phyloP scores from a whole-genome alignment of 2,797 vertebrate species.

The Nasua narica region DNA sequence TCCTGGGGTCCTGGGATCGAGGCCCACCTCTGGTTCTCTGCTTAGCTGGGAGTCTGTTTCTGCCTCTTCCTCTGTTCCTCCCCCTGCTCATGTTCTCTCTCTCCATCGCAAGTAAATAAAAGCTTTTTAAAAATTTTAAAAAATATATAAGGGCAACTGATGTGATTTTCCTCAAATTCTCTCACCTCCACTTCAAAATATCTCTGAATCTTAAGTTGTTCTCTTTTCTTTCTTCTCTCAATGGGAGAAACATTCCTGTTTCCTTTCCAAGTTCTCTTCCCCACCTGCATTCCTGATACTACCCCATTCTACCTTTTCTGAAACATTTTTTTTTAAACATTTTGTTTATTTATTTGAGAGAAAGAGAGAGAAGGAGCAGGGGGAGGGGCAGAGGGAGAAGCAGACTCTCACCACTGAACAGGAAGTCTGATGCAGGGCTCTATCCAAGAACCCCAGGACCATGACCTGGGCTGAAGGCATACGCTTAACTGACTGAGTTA shows the following conservation, averaged over 20 bases:
- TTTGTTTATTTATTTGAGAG: not conserved
- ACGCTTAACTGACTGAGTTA: not conserved
- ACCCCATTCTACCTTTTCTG: not conserved
- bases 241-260: fast-evolving
- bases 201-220: not conserved
- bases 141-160: not conserved
- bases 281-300: not conserved
- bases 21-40: too few relatives aligned
- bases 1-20: too few relatives aligned
- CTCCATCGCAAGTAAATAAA: too few relatives aligned
- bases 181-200: not conserved
- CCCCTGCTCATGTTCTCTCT: too few relatives aligned
- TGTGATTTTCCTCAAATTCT: not conserved
- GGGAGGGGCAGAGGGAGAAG: not conserved
- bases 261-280: not conserved
- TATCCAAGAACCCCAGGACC: not conserved
- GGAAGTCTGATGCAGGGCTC: not conserved
- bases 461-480: not conserved
- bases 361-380: not conserved
- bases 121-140: too few relatives aligned
- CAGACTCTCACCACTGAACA: not conserved
- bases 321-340: not conserved
- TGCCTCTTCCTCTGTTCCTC: too few relatives aligned
- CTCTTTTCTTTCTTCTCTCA: not conserved
- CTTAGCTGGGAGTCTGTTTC: too few relatives aligned